Evolutionary conservation across 2,888 invertebrate species (phyloP).

Genomic region (Nomada hirtipes): DNA sequence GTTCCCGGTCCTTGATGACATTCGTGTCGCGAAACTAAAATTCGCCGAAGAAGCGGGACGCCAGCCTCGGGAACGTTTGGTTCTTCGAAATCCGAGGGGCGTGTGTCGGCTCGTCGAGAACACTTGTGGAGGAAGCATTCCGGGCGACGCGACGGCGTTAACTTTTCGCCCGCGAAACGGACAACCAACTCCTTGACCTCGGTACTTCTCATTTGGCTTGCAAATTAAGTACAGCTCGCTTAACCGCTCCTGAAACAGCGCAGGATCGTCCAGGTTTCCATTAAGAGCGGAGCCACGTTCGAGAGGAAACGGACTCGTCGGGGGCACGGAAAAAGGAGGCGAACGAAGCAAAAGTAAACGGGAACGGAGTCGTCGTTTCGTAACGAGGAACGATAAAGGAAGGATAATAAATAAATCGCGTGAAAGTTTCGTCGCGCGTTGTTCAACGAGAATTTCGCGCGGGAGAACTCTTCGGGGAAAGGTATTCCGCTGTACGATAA

Average conservation of each 20-base stretch:
- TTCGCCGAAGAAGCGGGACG: not conserved
- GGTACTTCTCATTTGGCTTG: conserved; percentile 67
- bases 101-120: conserved; percentile 4
- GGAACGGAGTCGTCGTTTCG: conserved; percentile 52
- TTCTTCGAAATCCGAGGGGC: conserved; percentile 25
- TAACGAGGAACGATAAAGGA: conserved; percentile 55
- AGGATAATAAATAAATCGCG: conserved; percentile 53
- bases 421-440: conserved; percentile 64
- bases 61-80: not conserved
- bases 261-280: conserved; percentile 26
- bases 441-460: conserved; percentile 46
- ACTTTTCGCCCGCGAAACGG: conserved; percentile 57
- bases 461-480: conserved; percentile 38
- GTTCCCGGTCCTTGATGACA: not conserved
- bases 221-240: conserved; percentile 52
- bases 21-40: not conserved
- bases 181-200: conserved; percentile 66
- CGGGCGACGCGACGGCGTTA: conserved; percentile 23
- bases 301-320: not conserved
- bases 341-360: conserved; percentile 54
- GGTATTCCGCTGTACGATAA: conserved; percentile 2
- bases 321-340: conserved; percentile 23
- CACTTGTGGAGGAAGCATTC: conserved; percentile 22
- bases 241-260: conserved; percentile 16
- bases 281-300: conserved; percentile 23